Evolutionary conservation across 2,113 vertebrate genomes (phyloP), one percentile per base, ranked within the genome.

Genomic region (Pagrus major): DNA sequence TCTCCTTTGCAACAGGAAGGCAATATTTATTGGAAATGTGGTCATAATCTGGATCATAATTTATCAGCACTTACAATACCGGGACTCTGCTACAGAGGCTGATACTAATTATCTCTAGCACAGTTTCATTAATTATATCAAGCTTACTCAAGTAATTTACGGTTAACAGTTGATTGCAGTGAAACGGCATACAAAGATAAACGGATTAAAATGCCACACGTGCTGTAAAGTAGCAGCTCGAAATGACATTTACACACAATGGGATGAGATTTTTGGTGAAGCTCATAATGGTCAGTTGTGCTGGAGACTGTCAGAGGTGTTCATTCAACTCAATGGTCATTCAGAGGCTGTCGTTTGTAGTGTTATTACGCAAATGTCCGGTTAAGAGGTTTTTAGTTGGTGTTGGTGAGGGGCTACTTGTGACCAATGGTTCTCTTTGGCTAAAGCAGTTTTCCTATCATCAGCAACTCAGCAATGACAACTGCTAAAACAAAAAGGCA

Each of bases 361-460:
- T 56, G 78, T 74, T 83, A 59, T 84, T 49, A 41, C 87, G 52
- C 76, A 81, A 83, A 85, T 86, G 86, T 78, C 70, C 54, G 46
- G 51, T 63, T 67, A 67, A 84, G 88, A 80, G 84, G 75, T 83
- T 80, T 89, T 71, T 46, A 39, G 56, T 76, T 9, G 10, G 23
- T 15, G 49, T 74, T 76, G 65, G 41, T 70, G 27, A 88, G 80
- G 60, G 77, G 72, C 77, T 78, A 71, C 88, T 84, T 76, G 73
- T 87, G 71, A 73, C 60, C 70, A 39, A 39, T 80, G 56, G 27
- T 41, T 74, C 61, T 71, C 68, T 77, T 75, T 70, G 47, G 47
- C 39, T 54, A 5, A 44, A 83, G 42, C 29, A 76, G 16, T 16
- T 60, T 27, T 55, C 47, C 49, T 23, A 7, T 25, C 63, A 59